Evolutionary conservation across 30 jellyfish, hydroid and myxozoan species (phyloP), one percentile per base, ranked within the genome.

Genomic region (Morbakka virulenta): DNA sequence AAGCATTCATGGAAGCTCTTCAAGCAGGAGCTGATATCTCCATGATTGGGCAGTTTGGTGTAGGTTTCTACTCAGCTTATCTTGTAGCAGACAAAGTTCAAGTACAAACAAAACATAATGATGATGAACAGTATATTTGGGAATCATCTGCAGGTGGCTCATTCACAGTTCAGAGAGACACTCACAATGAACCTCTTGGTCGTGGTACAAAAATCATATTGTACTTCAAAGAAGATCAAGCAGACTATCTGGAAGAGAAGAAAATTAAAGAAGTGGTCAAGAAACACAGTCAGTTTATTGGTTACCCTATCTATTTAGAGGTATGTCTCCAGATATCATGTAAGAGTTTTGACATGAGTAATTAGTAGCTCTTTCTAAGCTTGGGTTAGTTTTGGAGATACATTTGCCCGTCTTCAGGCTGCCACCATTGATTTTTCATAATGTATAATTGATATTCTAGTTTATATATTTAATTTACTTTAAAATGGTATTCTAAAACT

Each of bases 1-100:
- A 93, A 57, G 97, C 97, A 25, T 93, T 86, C 74, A 86, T 93
- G 97, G 99, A 93, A 64, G 99, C 97, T 0, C 85, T 93, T 61
- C 95, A 94, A 25, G 95, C 99, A 28, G 99, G 99, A 3, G 97
- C 97, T 32, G 99, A 93, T 72, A 86, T 93, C 50, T 86, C 97
- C 2, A 86, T 86, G 97, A 93, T 93, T 32, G 99, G 99, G 2
- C 99, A 93, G 30, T 93, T 93, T 76, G 99, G 99, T 87, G 99
- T 93, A 33, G 99, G 99, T 21, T 93, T 93, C 91, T 93, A 93
- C 79, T 86, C 99, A 1, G 97, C 99, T 0, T 93, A 81, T 50
- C 53, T 93, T 64, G 97, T 94, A 21, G 97, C 99, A 0, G 99
- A 94, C 25, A 63, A 67, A 50, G 99, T 94, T n/a, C 79, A 89